Evolutionary conservation across 2,797 vertebrate species (phyloP).

Genomic region (Amniataba percoides): DNA sequence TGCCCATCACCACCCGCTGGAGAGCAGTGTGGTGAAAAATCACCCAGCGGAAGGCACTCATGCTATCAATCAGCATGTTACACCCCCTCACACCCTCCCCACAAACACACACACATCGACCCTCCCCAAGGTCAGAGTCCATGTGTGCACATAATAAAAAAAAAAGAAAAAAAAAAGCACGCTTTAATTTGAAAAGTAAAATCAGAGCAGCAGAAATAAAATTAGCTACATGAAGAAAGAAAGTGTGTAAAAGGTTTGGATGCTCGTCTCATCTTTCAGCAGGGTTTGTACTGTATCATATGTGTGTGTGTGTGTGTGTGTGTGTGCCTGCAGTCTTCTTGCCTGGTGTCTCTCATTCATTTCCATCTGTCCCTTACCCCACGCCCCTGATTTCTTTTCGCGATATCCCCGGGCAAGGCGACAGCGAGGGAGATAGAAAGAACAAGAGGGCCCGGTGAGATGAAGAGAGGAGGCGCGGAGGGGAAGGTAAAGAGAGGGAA

Average conservation of each 20-base stretch:
- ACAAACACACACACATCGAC: background rate
- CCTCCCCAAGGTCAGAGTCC: slow-evolving; percentile 60
- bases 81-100: background rate
- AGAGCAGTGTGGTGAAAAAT: slow-evolving; percentile 48
- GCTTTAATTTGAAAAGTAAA: slow-evolving; percentile 45
- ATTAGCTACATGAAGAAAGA: slow-evolving; percentile 28
- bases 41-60: slow-evolving; percentile 37
- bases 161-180: background rate
- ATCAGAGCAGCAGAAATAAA: slow-evolving; percentile 19
- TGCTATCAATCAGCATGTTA: slow-evolving; percentile 64
- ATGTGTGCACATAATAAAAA: slow-evolving; percentile 38
- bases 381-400: slow-evolving; percentile 42
- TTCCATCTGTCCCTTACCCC: slow-evolving; percentile 65
- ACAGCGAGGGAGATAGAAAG: slow-evolving; percentile 60
- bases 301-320: background rate
- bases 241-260: slow-evolving; percentile 2
- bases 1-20: background rate
- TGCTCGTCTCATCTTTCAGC: slow-evolving; percentile 21
- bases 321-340: slow-evolving; percentile 27
- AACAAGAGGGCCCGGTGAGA: slow-evolving; percentile 70
- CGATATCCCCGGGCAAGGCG: slow-evolving; percentile 63
- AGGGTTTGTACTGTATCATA: slow-evolving; percentile 17
- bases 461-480: slow-evolving; percentile 47
- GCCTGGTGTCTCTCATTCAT: slow-evolving; percentile 49
- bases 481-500: slow-evolving; percentile 41